Conservation (phyloP, 35 echinoderm and acorn worm genomes). For the Holothuria glaberrima region DNA sequence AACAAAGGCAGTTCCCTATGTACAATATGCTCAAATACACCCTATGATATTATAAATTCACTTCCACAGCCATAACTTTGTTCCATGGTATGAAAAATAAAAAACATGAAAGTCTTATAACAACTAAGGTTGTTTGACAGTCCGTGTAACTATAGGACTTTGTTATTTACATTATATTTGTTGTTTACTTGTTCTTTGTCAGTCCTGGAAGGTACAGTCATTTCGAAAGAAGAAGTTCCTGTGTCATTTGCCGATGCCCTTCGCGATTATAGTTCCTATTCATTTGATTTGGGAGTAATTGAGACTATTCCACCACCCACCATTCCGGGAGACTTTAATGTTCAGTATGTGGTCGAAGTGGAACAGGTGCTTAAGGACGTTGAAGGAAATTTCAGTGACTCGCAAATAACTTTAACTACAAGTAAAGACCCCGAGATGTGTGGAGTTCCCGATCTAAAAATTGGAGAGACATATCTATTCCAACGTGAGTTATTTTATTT, state of each 20-base stretch:
- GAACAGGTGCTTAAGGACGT: constrained; percentile 14
- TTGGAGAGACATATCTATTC: not conserved
- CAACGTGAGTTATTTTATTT: not conserved
- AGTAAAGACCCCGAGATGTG: not conserved
- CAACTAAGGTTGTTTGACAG: too few relatives aligned
- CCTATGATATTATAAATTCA: too few relatives aligned
- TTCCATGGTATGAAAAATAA: too few relatives aligned
- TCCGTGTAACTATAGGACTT: too few relatives aligned
- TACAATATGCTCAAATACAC: too few relatives aligned
- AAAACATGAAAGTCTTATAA: too few relatives aligned
- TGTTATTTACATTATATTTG: too few relatives aligned
- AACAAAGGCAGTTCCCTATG: too few relatives aligned
- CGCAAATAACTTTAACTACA: not conserved
- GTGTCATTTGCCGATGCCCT: not conserved
- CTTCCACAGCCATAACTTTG: too few relatives aligned
- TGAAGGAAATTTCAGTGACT: not conserved
- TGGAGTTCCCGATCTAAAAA: not conserved
- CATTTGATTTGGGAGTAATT: not conserved
- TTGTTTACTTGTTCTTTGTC: too few relatives aligned
- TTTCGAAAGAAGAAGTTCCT: not conserved
- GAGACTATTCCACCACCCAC: not conserved
- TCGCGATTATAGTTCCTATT: not conserved
- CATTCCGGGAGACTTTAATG: not conserved
- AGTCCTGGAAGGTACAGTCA: constrained; percentile 6
- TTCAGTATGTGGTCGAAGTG: constrained; percentile 5